phyloP scores from a whole-genome alignment of 2,113 vertebrate genomes.

The Solea solea region DNA sequence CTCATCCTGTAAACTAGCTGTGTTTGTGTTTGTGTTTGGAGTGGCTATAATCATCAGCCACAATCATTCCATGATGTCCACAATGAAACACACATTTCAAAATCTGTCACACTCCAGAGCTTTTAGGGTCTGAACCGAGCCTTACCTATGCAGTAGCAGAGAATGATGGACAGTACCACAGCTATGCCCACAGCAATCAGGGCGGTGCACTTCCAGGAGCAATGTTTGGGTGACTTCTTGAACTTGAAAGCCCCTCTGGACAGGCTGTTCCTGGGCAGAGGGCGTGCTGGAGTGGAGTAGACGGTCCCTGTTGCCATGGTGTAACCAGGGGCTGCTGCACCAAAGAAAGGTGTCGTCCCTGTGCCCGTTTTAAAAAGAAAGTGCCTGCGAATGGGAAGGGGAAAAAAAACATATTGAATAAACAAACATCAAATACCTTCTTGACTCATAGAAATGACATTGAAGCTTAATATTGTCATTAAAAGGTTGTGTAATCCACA shows the following conservation, averaged over 20 bases:
- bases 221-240: constrained; percentile 97
- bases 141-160: constrained; percentile 98
- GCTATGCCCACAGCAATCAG: constrained; percentile 95
- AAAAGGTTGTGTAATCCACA: too few species aligned
- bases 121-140: background rate
- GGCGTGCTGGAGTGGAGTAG: constrained; percentile 96
- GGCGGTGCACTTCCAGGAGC: constrained; percentile 98
- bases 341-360: constrained; percentile 96
- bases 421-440: background rate
- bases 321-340: constrained; percentile 95
- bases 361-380: constrained; percentile 99
- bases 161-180: constrained; percentile 91
- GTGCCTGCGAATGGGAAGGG: constrained; percentile 83
- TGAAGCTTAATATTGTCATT: too few species aligned
- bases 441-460: too few species aligned
- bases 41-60: background rate
- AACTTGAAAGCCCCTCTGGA: constrained; percentile 99
- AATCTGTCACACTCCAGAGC: background rate
- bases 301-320: constrained; percentile 98
- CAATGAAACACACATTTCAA: background rate
- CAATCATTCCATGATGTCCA: background rate
- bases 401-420: background rate
- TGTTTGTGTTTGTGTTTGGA: background rate
- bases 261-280: constrained; percentile 93
- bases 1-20: constrained; percentile 4